Base-by-base conservation (phyloP, 2,888 invertebrate genomes). In the Lithophane socia region DNA sequence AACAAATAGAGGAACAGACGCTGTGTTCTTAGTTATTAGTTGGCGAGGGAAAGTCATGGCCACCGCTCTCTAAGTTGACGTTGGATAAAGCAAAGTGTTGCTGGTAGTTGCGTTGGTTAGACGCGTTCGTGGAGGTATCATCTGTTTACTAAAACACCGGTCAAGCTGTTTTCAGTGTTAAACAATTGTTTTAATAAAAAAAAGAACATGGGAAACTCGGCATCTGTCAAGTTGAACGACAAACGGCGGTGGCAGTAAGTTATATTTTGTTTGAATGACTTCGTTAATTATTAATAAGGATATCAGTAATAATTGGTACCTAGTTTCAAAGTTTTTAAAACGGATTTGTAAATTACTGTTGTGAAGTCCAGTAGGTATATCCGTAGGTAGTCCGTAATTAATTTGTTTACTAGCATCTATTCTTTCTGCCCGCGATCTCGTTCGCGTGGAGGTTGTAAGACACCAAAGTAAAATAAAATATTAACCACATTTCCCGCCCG, bases 181-280 rank as follows among this genome's bases (percentile, higher is more conserved):
- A 58, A 70, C 58, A 80, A 73, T 75, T 75, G 80, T 80, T 77
- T 10, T 37, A 73, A 79, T 83, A 69, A 44, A 80, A 68, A 68
- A 44, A 63, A 75, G 75, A 80, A 79, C 75, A 96, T 96, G 96
- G 96, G 96, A 89, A 96, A 96, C 89, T 93, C 96, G 2, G 96
- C 96, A 86, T 96, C 96, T 82, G 91, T 96, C 63, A 96, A 96
- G 89, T 80, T 95, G 81, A 95, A 94, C 88, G 96, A 96, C 83
- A 96, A 96, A 88, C 93, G 92, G 84, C 94, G 94, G 80, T 96
- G 96, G 95, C 94, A 95, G 96, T 96, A 91, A 96, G 96, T 96
- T 16, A 42, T 24, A 42, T 58, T 76, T 77, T 63, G 18, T 64
- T 70, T 47, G 3, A 47, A 29, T 63, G 44, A 63, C 49, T 76